A percentile compares a stretch with the other conserved stretches of the same genome.
Conservation (phyloP, 1,140 invertebrate species). For the Philotrypesis tridentata region DNA sequence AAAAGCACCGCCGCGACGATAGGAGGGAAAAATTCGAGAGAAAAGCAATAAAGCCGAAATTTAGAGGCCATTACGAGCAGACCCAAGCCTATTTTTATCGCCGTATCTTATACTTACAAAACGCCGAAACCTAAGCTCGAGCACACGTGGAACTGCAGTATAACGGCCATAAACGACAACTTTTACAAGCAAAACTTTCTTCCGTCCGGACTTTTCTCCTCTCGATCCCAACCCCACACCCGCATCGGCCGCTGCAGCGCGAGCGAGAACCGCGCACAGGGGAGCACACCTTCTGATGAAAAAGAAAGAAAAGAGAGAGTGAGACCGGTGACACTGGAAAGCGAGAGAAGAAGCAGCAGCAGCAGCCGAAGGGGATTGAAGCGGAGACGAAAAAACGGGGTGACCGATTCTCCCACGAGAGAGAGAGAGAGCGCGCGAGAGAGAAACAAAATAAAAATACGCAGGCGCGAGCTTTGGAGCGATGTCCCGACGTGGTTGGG, state of each 20-base stretch:
- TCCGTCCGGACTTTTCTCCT: background rate
- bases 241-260: background rate
- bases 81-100: constrained; percentile 28
- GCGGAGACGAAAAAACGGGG: background rate
- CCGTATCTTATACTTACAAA: constrained; percentile 17
- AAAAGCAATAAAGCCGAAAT: background rate
- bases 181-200: constrained; percentile 41
- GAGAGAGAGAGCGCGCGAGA: no score
- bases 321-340: no score
- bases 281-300: background rate
- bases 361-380: background rate
- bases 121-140: constrained; percentile 12
- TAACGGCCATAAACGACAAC: constrained; percentile 33
- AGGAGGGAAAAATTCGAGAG: background rate
- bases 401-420: background rate
- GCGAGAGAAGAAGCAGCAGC: background rate
- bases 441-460: background rate
- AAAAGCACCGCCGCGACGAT: background rate
- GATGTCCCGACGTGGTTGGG: background rate
- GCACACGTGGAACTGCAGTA: constrained; percentile 29
- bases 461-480: background rate
- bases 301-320: background rate
- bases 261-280: constrained; percentile 12
- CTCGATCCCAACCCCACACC: no score
- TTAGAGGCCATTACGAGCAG: constrained; percentile 1